A percentile compares a stretch with the other conserved stretches of the same genome.
These are phyloP conservation scores for Odocoileus hemionus DNA, from an alignment of 2,113 vertebrate species.

Conservation along the genomic window DNA sequence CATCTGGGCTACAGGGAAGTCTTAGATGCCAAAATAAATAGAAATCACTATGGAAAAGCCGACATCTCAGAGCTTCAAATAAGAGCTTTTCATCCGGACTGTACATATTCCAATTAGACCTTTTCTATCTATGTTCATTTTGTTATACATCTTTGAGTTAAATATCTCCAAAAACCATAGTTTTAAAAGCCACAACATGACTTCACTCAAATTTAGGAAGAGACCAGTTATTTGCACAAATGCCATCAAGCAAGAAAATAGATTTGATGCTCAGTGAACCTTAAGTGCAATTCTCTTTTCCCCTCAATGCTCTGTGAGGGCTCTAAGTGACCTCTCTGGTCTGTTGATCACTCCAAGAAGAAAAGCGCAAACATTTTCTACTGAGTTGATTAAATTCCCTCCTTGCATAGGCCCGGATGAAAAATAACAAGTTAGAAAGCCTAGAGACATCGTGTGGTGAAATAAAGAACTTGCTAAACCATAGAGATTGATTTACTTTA, in stretches of 20 bases:
- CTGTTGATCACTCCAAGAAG: neutral
- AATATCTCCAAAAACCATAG: neutral
- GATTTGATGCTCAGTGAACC: neutral
- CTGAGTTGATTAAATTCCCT: neutral
- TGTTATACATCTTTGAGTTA: neutral
- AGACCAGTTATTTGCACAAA: neutral
- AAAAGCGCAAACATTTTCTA: neutral
- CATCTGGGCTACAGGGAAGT: neutral
- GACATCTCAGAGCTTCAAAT: neutral
- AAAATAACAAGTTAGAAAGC: neutral
- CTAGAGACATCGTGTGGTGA: neutral
- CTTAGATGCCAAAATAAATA: neutral
- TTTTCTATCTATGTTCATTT: neutral
- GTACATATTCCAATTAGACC: neutral
- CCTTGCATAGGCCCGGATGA: neutral
- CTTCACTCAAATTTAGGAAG: neutral
- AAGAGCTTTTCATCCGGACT: neutral
- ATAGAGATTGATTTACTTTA: constrained; percentile 3
- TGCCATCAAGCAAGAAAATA: neutral
- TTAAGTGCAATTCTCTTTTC: neutral
- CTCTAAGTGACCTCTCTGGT: accelerated
- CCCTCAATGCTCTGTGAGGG: neutral
- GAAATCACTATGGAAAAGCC: neutral
- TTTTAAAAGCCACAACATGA: neutral
- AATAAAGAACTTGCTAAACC: neutral